phyloP scores from a whole-genome alignment of 2,797 vertebrate genomes.

The Coccyzus lansbergi region DNA sequence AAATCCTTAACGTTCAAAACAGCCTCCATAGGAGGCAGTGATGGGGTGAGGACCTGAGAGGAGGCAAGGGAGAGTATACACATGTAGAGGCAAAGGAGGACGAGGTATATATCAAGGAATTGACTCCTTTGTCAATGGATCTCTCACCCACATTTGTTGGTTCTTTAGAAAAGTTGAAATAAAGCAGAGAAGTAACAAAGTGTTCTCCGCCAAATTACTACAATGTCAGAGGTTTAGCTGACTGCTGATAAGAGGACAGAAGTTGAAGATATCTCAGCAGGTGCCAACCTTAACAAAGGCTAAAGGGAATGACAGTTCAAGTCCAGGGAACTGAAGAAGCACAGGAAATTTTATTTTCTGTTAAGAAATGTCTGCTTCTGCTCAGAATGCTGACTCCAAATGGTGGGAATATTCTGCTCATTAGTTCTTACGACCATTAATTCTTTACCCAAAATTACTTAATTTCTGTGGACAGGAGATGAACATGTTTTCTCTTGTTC shows the following conservation, averaged over 20 bases:
- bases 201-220: neutral
- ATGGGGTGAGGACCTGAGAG: neutral
- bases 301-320: neutral
- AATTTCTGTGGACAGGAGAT: neutral
- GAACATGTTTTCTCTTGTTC: neutral
- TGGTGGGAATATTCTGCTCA: neutral
- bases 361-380: neutral
- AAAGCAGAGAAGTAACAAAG: neutral
- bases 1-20: neutral
- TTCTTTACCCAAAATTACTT: neutral
- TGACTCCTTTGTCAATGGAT: neutral
- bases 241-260: neutral
- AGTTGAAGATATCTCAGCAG: neutral
- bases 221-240: neutral
- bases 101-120: neutral
- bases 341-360: neutral
- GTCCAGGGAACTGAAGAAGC: neutral
- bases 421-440: neutral
- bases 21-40: neutral
- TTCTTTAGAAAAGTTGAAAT: neutral
- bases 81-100: neutral
- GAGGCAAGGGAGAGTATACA: accelerated
- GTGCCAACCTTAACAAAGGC: neutral
- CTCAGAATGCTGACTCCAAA: neutral
- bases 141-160: neutral